These are phyloP conservation scores for Luehdorfia chinensis DNA, from an alignment of 1,140 invertebrate species.

Conservation along the genomic window DNA sequence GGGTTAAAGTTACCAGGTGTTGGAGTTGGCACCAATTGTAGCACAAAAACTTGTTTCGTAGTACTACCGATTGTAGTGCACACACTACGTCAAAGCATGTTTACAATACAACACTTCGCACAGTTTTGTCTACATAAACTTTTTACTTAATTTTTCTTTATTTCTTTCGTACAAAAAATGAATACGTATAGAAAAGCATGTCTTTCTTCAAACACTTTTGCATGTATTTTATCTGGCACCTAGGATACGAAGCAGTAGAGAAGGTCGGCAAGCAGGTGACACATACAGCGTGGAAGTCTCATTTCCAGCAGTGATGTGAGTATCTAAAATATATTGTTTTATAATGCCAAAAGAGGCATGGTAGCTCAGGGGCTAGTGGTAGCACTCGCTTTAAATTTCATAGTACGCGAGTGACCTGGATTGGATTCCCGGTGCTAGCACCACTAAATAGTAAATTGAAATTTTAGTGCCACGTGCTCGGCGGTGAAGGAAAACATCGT, in stretches of 20 bases:
- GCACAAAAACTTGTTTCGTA: not conserved
- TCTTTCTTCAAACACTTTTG: slow-evolving; percentile 59
- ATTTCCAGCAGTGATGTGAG: slow-evolving; percentile 95
- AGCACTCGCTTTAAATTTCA: too few species aligned
- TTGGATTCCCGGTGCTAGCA: too few species aligned
- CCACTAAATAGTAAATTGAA: too few species aligned
- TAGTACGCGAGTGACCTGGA: too few species aligned
- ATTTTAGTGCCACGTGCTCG: too few species aligned
- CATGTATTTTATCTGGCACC: slow-evolving; percentile 72
- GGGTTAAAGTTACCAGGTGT: not conserved
- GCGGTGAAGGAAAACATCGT: too few species aligned
- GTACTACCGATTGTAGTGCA: not conserved
- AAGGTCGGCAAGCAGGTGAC: slow-evolving; percentile 84
- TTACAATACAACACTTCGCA: not conserved
- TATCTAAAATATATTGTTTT: too few species aligned
- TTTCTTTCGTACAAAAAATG: too few species aligned
- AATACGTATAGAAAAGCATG: slow-evolving; percentile 41
- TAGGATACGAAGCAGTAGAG: slow-evolving; percentile 77
- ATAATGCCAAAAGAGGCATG: slow-evolving; percentile 36
- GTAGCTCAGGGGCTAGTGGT: too few species aligned
- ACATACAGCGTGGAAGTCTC: slow-evolving; percentile 93
- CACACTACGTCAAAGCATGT: slow-evolving; percentile 7
- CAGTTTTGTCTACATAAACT: not conserved
- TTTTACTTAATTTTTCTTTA: too few species aligned
- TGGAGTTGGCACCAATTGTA: not conserved